These are phyloP conservation scores for Lasioglossum morio DNA, from an alignment of 2,888 invertebrate species.

Conservation along the genomic window DNA sequence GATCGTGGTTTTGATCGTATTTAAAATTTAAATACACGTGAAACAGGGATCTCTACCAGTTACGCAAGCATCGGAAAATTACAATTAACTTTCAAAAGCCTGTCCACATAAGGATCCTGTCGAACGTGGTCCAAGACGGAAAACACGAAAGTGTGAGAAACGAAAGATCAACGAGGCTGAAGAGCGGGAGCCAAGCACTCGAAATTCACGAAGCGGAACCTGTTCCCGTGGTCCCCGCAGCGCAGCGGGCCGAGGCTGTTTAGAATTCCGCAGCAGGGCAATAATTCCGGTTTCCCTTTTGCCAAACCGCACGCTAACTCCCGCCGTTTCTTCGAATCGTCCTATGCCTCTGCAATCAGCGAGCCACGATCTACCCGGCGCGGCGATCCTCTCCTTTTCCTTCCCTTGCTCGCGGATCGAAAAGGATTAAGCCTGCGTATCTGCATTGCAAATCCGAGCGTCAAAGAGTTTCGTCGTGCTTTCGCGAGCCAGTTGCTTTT, in stretches of 20 bases:
- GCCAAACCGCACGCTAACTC: conserved; percentile 58
- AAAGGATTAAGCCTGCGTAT: conserved; percentile 31
- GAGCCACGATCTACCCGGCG: conserved; percentile 16
- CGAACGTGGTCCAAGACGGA: too few relatives aligned
- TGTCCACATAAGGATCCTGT: too few relatives aligned
- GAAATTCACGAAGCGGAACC: conserved; percentile 73
- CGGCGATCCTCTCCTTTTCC: conserved; percentile 2
- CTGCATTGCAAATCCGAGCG: conserved; percentile 35
- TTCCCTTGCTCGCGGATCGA: conserved; percentile 27
- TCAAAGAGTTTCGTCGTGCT: conserved; percentile 30
- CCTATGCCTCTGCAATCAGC: conserved; percentile 37
- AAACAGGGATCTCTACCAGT: too few relatives aligned
- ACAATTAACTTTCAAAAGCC: too few relatives aligned
- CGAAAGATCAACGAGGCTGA: background rate
- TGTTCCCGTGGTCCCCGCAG: conserved; percentile 69
- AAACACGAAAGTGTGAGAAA: background rate
- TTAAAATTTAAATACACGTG: too few relatives aligned
- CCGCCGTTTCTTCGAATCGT: conserved; percentile 23
- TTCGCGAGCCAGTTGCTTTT: background rate
- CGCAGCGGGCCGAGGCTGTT: conserved; percentile 64
- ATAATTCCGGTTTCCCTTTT: conserved; percentile 71
- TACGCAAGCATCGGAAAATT: too few relatives aligned
- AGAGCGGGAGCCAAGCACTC: conserved; percentile 11
- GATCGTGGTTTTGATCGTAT: too few relatives aligned
- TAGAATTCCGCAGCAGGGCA: conserved; percentile 72